phyloP scores from a whole-genome alignment of 2,888 invertebrate species.

The Himalopsyche tibetana region DNA sequence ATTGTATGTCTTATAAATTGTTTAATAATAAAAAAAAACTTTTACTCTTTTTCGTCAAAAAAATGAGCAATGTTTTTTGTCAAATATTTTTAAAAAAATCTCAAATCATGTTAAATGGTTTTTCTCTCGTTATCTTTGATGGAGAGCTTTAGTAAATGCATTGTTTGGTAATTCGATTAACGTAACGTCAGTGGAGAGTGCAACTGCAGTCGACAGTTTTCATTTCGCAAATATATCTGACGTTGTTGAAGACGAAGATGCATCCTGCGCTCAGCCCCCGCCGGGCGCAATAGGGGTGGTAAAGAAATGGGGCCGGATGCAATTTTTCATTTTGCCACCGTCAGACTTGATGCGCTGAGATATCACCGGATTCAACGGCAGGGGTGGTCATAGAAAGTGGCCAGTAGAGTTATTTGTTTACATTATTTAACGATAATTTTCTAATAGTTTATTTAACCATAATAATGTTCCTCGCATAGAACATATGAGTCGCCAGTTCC shows the following conservation, averaged over 20 bases:
- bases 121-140: background rate
- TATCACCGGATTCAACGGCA: background rate
- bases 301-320: background rate
- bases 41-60: too few species aligned
- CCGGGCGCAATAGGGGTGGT: too few species aligned
- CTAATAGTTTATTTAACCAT: too few species aligned
- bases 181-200: background rate
- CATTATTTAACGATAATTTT: too few species aligned
- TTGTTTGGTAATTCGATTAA: conserved; percentile 8
- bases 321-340: conserved; percentile 23
- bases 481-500: too few species aligned
- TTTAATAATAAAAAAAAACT: too few species aligned
- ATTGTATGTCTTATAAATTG: too few species aligned
- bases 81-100: too few species aligned
- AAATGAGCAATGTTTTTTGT: too few species aligned
- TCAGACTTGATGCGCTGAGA: background rate
- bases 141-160: background rate
- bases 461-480: too few species aligned
- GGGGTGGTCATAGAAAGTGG: background rate
- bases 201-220: conserved; percentile 11
- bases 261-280: background rate
- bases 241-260: conserved; percentile 2
- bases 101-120: too few species aligned
- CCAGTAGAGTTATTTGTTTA: too few species aligned
- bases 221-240: conserved; percentile 18